Conservation (phyloP, 2,113 vertebrate genomes). For the Eupsittula cactorum region DNA sequence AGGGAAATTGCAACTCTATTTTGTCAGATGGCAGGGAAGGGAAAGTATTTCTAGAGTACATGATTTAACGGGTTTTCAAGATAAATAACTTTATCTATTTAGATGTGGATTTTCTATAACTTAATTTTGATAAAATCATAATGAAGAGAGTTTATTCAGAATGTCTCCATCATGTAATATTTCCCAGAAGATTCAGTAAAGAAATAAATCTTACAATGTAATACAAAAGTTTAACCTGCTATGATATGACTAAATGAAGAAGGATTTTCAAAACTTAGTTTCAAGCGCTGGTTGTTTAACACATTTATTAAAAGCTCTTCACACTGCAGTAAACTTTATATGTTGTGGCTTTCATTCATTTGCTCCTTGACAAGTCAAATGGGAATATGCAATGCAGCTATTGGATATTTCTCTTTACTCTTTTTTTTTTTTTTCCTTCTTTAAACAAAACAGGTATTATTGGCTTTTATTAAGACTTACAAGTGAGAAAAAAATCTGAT, state of each 20-base stretch:
- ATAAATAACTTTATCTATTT: neutral
- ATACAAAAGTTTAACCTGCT: neutral
- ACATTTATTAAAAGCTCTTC: neutral
- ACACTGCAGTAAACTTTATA: neutral
- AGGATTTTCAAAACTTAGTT: neutral
- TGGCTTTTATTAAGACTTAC: neutral
- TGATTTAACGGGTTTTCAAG: neutral
- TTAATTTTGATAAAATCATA: neutral
- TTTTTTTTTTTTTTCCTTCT: neutral
- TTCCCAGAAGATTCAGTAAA: neutral
- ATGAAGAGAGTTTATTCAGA: neutral
- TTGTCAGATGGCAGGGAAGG: neutral
- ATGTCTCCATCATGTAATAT: neutral
- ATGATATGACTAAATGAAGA: neutral
- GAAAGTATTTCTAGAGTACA: neutral
- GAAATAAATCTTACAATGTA: neutral
- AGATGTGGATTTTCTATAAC: neutral
- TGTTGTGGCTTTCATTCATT: neutral
- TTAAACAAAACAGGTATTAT: neutral
- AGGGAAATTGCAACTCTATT: neutral
- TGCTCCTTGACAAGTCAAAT: neutral
- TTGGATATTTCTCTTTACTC: neutral
- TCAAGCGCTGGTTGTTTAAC: neutral
- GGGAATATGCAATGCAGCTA: neutral
- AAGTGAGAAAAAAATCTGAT: neutral